A percentile compares a stretch with the other conserved stretches of the same genome.
phyloP scores from a whole-genome alignment of 2,113 vertebrate species.

The Sapajus apella region DNA sequence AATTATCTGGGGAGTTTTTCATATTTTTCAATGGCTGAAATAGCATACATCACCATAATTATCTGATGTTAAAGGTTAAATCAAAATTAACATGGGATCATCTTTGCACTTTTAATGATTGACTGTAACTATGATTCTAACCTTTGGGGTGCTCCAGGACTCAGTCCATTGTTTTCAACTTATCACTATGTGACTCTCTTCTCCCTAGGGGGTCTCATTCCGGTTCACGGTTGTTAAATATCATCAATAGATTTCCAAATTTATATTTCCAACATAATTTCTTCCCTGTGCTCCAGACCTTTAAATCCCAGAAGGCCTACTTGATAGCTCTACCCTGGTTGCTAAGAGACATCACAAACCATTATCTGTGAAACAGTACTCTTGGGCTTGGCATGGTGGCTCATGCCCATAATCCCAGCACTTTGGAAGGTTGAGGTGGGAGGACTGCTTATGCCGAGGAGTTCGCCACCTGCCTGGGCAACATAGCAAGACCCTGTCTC shows the following conservation, averaged over 20 bases:
- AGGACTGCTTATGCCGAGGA: too few relatives aligned
- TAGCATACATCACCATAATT: background rate
- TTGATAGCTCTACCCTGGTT: background rate
- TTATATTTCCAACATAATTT: conserved; percentile 13
- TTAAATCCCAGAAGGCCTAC: background rate
- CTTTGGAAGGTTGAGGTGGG: too few relatives aligned
- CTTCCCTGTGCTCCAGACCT: background rate
- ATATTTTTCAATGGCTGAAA: background rate
- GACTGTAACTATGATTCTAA: background rate
- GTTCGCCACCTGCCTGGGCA: too few relatives aligned
- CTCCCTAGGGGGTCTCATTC: background rate
- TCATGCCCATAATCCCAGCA: too few relatives aligned
- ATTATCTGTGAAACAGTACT: background rate
- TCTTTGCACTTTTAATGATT: conserved; percentile 35
- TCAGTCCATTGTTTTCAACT: background rate
- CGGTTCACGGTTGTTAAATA: background rate
- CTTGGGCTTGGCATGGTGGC: background rate
- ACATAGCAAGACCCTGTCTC: too few relatives aligned
- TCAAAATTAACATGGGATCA: background rate
- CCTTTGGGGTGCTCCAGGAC: background rate
- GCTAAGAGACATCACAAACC: background rate
- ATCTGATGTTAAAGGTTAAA: conserved; percentile 31
- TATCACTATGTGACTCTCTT: background rate
- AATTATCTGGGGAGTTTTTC: conserved; percentile 2
- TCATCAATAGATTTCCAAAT: background rate